Base-by-base conservation (phyloP, 2,113 vertebrate species). In the Paramisgurnus dabryanus region DNA sequence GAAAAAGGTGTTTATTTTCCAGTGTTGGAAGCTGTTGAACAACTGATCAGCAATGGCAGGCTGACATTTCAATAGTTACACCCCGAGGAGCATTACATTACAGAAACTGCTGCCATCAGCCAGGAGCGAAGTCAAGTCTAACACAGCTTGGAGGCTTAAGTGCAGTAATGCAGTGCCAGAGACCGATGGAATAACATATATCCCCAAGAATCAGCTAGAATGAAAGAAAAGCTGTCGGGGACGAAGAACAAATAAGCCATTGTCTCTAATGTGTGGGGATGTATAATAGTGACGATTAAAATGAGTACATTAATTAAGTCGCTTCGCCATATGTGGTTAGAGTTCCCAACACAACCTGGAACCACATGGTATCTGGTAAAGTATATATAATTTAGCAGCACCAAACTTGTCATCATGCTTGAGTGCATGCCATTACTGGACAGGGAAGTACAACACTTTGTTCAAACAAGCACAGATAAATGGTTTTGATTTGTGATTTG, bases 1-100 rank as follows among this genome's bases (percentile, higher is more conserved):
- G 72, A 78, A 73, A 60, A 84, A 75, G 71, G 80, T 82, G 83
- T 84, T 84, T 84, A 76, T 82, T 84, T 84, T 84, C 81, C 70
- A 65, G 63, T 41, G 41, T 70, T 55, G 70, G 60, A 55, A 81
- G 55, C 80, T 74, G 57, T 45, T n/a, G 70, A 69, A 76, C 83
- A 85, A 82, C 81, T 87, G 83, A 83, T 85, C 80, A 76, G 79
- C 83, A 79, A 83, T 72, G 49, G 53, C 71, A 71, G 80, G 69
- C 71, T 50, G 39, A 85, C 74, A 67, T 84, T 75, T 82, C 83
- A 80, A 79, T 76, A 67, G 58, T 77, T 73, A 83, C 76, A 76
- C 85, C 80, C 85, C 76, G 60, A 85, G 78, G 78, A 79, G 67
- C 61, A 78, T 83, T 80, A 67, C 63, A 79, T 83, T 83, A 76